Base-by-base conservation (phyloP, 2,113 vertebrate species). In the Riparia riparia region DNA sequence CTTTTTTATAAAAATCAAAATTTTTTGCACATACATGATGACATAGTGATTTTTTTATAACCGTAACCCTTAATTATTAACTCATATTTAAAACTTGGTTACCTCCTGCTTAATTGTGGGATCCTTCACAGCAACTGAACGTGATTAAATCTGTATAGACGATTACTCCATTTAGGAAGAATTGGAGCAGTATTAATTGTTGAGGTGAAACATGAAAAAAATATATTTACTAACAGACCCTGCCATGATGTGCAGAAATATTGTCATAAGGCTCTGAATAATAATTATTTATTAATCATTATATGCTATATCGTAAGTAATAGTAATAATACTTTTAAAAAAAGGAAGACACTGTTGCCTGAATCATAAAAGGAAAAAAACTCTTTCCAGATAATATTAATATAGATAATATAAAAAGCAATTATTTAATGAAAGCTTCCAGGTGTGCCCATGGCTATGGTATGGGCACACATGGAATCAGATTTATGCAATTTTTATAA, bases 61-160 rank as follows among this genome's bases (percentile, higher is more conserved):
- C 11, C 86, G 54, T 16, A 97, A 56, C 37, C 47, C 87, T 72
- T 96, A 92, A 93, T 95, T 97, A 93, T 89, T 73, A 47, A 65
- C n/a, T 90, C 54, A 83, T 44, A 65, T 31, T 76, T 71, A 94
- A 95, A 82, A 31, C 82, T 91, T 90, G 78, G 60, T 79, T 45
- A 89, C 29, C 70, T 96, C 61, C 61, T 91, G 34, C 56, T 74
- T 76, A 80, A 89, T 89, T 96, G 90, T 64, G 47, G 17, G 47
- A 47, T 96, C 93, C 97, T 69, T 96, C 89, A 95, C 37, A 73
- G n/a, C 26, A 94, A 49, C 26, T 24, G 79, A 89, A 80, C 93
- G 13, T 73, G 18, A 91, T 88, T 92, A 70, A 78, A 89, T 70
- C 50, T 84, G 18, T 66, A 65, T 12, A 89, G 58, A 10, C 14